A percentile compares a stretch with the other conserved stretches of the same genome.
These are phyloP conservation scores for Leptopilina clavipes DNA, from an alignment of 1,140 invertebrate species.

Conservation along the genomic window DNA sequence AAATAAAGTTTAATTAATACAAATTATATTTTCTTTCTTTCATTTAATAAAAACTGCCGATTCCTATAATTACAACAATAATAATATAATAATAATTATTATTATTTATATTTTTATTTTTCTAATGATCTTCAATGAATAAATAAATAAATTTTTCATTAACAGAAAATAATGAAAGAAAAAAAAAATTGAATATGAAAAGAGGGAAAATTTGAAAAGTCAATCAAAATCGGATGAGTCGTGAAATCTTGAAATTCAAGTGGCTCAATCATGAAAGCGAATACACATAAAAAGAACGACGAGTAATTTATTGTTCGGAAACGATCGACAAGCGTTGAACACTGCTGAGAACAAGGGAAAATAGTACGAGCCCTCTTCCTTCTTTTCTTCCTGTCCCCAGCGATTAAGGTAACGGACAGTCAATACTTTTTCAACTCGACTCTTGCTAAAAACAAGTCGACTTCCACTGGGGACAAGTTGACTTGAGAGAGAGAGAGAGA, in stretches of 20 bases:
- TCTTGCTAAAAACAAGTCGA: neutral
- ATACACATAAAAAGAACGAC: neutral
- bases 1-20: too few relatives aligned
- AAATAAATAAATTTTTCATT: neutral
- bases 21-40: too few relatives aligned
- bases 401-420: slow-evolving; percentile 12
- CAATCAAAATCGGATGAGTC: neutral
- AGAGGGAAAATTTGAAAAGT: neutral
- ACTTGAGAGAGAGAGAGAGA: too few relatives aligned
- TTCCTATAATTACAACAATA: too few relatives aligned
- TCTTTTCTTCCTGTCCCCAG: neutral
- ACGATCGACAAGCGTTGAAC: slow-evolving; percentile 21
- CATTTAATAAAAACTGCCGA: too few relatives aligned
- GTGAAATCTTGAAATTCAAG: slow-evolving; percentile 13
- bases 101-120: too few relatives aligned
- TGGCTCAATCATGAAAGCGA: neutral
- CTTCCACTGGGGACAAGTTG: neutral
- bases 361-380: neutral
- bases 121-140: too few relatives aligned
- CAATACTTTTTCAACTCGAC: slow-evolving; percentile 23
- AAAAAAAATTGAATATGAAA: neutral
- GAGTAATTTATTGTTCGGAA: slow-evolving; percentile 2
- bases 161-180: neutral
- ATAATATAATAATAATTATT: too few relatives aligned
- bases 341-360: slow-evolving; percentile 7